Percentiles rank a stretch among this genome's conserved stretches.
These are phyloP conservation scores for Copsychus sechellarum DNA, from an alignment of 2,113 vertebrate genomes.

Conservation along the genomic window DNA sequence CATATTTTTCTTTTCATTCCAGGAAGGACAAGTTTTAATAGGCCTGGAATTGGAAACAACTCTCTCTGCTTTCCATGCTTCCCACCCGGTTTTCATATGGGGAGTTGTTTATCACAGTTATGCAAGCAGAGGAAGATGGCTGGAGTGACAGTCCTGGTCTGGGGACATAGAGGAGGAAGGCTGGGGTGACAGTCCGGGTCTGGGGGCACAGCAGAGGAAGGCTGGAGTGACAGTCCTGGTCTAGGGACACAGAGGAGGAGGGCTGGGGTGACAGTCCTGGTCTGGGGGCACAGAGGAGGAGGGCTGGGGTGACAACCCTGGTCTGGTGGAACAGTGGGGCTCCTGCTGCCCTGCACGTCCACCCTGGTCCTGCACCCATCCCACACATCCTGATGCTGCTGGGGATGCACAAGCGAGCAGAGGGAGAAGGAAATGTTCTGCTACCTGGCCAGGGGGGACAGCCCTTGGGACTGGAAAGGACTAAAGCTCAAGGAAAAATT, in stretches of 20 bases:
- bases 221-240: background rate
- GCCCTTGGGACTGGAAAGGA: background rate
- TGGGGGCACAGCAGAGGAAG: background rate
- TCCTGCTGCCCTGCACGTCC: fast-evolving
- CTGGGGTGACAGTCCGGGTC: background rate
- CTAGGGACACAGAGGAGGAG: fast-evolving
- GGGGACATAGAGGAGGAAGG: fast-evolving
- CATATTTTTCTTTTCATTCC: constrained; percentile 24
- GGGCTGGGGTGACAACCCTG: background rate
- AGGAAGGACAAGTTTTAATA: constrained; percentile 20
- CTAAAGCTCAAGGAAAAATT: background rate
- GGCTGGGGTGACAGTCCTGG: background rate
- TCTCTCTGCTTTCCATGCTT: background rate
- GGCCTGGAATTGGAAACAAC: constrained; percentile 34
- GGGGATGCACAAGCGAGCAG: background rate
- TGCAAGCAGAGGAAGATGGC: background rate
- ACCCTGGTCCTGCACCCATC: background rate
- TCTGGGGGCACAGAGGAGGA: background rate
- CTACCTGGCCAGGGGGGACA: background rate
- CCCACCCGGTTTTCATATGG: background rate
- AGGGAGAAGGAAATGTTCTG: background rate
- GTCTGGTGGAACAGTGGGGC: background rate
- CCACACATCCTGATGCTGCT: fast-evolving
- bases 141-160: background rate
- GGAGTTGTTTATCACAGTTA: background rate